These are phyloP conservation scores for Drosophila grimshawi DNA, from an alignment of 1,140 invertebrate genomes.

Conservation along the genomic window DNA sequence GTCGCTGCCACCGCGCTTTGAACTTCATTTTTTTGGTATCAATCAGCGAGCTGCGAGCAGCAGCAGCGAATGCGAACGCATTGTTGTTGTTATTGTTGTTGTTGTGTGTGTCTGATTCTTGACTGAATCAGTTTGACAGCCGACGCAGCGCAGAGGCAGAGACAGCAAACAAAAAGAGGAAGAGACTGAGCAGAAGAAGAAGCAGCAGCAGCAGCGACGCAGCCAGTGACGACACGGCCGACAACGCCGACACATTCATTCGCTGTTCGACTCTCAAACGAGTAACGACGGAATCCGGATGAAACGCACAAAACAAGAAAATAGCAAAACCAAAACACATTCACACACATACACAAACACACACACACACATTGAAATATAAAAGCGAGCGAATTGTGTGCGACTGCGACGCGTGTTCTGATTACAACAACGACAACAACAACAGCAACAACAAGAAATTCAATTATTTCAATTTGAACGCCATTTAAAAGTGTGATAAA, in stretches of 20 bases:
- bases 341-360: conserved; percentile 22
- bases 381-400: conserved; percentile 41
- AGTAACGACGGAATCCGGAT: conserved; percentile 83
- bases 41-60: conserved; percentile 57
- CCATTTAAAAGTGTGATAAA: conserved; percentile 50
- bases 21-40: conserved; percentile 82
- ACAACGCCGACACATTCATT: conserved; percentile 76
- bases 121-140: conserved; percentile 75
- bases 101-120: conserved; percentile 62
- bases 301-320: conserved; percentile 55
- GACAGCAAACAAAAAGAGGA: conserved; percentile 24
- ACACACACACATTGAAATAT: conserved; percentile 27
- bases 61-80: conserved; percentile 33
- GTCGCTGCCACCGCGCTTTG: conserved; percentile 67
- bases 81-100: conserved; percentile 40
- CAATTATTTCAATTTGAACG: conserved; percentile 49
- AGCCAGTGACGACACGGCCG: conserved; percentile 75
- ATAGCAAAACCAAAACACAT: conserved; percentile 34
- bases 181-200: conserved; percentile 48
- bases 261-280: conserved; percentile 83
- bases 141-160: conserved; percentile 35
- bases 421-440: conserved; percentile 16
- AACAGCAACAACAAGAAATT: conserved; percentile 21
- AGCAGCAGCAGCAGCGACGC: conserved; percentile 50
- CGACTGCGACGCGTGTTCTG: conserved; percentile 42